Conservation (phyloP, 2,113 vertebrate genomes). For the Hiodon tergisus region DNA sequence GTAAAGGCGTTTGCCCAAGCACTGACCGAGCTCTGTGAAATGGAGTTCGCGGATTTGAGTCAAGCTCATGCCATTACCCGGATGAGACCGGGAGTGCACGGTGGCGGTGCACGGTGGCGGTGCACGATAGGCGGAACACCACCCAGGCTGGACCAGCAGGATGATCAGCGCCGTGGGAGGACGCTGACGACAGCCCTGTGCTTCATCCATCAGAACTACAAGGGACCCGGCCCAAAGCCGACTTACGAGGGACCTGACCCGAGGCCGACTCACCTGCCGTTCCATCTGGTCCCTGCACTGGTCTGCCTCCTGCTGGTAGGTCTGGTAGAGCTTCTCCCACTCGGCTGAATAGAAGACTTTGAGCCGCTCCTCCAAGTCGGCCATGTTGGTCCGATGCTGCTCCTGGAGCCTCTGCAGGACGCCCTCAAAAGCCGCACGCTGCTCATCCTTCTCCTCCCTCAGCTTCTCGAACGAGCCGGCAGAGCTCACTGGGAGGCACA, state of each 20-base stretch:
- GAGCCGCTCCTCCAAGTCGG: slow-evolving; percentile 76
- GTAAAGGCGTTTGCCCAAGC: no score
- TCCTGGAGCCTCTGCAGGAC: slow-evolving; percentile 71
- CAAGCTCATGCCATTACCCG: no score
- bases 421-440: slow-evolving; percentile 66
- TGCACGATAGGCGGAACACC: no score
- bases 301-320: slow-evolving; percentile 85
- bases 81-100: no score
- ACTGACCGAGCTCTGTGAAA: no score
- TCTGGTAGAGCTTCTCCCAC: slow-evolving; percentile 83
- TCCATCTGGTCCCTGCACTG: slow-evolving; percentile 75
- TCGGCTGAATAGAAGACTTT: slow-evolving; percentile 81
- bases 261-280: slow-evolving; percentile 70
- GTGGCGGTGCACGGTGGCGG: no score
- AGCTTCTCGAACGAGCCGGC: slow-evolving; percentile 72
- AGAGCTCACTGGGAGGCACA: slow-evolving; percentile 54
- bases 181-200: not conserved
- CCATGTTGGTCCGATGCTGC: slow-evolving; percentile 75
- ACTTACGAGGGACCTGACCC: no score
- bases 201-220: not conserved
- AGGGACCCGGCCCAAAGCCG: no score
- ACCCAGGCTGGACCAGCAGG: no score
- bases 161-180: no score
- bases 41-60: no score
- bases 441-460: slow-evolving; percentile 78